phyloP scores from a whole-genome alignment of 2,113 vertebrate species.

The Pterocles burchelli region DNA sequence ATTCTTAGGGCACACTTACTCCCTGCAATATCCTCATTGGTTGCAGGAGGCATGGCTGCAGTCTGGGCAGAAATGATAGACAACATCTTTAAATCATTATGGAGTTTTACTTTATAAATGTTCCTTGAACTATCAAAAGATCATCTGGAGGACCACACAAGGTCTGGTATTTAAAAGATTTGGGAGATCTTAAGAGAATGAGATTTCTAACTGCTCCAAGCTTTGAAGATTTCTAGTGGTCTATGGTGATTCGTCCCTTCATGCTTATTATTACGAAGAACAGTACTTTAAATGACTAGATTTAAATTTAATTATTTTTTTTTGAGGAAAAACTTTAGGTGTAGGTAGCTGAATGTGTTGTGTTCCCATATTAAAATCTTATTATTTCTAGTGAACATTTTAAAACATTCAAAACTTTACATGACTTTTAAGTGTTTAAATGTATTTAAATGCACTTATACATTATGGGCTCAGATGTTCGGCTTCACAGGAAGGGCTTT shows the following conservation, averaged over 20 bases:
- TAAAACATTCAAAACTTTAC: background rate
- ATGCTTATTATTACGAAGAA: background rate
- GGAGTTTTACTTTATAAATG: background rate
- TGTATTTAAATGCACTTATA: background rate
- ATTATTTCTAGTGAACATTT: background rate
- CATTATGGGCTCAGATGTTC: background rate
- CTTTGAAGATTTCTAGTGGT: constrained; percentile 1
- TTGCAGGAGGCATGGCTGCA: background rate
- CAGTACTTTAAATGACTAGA: background rate
- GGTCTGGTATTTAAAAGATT: background rate
- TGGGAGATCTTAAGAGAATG: background rate
- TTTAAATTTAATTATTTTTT: background rate
- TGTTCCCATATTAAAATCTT: background rate
- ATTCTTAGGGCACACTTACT: background rate
- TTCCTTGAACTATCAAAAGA: background rate
- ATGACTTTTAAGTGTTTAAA: background rate
- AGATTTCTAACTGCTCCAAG: background rate
- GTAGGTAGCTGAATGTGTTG: background rate
- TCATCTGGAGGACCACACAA: background rate
- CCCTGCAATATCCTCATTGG: background rate
- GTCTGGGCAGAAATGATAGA: background rate
- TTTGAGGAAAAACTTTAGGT: background rate
- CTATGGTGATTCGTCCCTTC: background rate
- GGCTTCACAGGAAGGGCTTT: background rate
- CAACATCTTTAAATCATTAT: background rate